A percentile compares a stretch with the other conserved stretches of the same genome.
Conservation (phyloP, 2,113 vertebrate genomes). For the Mirounga angustirostris region DNA sequence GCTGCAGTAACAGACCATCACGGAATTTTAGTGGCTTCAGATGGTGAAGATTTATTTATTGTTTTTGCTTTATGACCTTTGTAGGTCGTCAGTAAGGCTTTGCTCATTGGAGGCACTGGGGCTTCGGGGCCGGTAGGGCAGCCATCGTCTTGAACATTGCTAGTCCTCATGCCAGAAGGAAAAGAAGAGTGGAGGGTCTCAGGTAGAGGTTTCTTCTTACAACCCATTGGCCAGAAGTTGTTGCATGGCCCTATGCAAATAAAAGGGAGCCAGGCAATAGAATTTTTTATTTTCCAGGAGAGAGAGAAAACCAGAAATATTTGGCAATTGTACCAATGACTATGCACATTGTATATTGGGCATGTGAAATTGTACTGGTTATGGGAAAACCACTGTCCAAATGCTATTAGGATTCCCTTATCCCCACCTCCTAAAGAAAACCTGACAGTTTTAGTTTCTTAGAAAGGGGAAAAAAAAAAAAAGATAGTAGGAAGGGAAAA, state of each 20-base stretch:
- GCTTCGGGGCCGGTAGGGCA: background rate
- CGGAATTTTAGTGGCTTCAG: background rate
- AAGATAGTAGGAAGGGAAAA: too few species aligned
- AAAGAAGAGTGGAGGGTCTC: background rate
- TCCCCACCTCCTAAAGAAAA: constrained; percentile 20
- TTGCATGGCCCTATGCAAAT: background rate
- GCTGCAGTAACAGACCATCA: background rate
- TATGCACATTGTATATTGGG: background rate
- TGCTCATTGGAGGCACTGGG: background rate
- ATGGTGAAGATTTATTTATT: background rate
- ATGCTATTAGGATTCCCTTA: background rate
- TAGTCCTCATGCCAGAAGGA: background rate
- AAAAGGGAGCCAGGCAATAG: background rate
- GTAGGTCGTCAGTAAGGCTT: background rate
- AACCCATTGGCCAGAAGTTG: background rate
- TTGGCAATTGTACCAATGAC: background rate
- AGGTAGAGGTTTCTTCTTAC: background rate
- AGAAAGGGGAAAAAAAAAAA: background rate
- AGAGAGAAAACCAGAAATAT: background rate
- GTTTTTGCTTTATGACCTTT: background rate
- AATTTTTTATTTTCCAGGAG: background rate
- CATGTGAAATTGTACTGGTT: background rate
- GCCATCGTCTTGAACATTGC: background rate
- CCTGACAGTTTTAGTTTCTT: background rate
- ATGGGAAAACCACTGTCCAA: constrained; percentile 18